Base-by-base conservation (phyloP, 2,888 invertebrate genomes). In the Tetheella fluctuosa region DNA sequence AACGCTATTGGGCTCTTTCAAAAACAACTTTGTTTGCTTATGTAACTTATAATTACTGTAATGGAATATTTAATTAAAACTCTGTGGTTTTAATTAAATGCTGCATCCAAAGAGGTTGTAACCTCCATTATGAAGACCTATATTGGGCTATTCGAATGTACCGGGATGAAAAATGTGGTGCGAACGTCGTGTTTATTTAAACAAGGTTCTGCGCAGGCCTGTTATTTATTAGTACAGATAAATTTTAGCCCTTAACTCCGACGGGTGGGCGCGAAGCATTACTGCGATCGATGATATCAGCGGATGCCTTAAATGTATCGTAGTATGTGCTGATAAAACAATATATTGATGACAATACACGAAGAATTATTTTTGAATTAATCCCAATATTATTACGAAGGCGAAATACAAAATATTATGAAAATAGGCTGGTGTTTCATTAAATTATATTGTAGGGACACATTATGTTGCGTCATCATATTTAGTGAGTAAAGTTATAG, bases 211-310 rank as follows among this genome's bases (percentile, higher is more conserved):
- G 74, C 74, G 71, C 73, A 67, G 71, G 81, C 78, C 74, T 68
- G 83, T 88, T 82, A 89, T 89, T 88, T 89, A 89, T 89, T 86
- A 85, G 85, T 73, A 71, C 71, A 86, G 84, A 89, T 89, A 89
- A 89, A 88, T 89, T 89, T 82, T 74, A 80, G 80, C 80, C 83
- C 82, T 83, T 80, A 86, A 81, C 76, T 75, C 70, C 69, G 67
- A 71, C 59, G 71, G 74, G 73, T 67, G 72, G 74, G 69, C 54
- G 74, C 72, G 67, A 73, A 82, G 80, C 81, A 77, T 81, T 78
- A 78, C 81, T 68, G 69, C 74, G 77, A 84, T 85, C 83, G 83
- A 78, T 76, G 83, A 80, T 84, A 85, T 81, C 83, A 76, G 73
- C 67, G 63, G 65, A 68, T 68, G 71, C 64, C 62, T 58, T 67